These are phyloP conservation scores for Syngnathus acus DNA, from an alignment of 2,797 vertebrate genomes.

Conservation along the genomic window DNA sequence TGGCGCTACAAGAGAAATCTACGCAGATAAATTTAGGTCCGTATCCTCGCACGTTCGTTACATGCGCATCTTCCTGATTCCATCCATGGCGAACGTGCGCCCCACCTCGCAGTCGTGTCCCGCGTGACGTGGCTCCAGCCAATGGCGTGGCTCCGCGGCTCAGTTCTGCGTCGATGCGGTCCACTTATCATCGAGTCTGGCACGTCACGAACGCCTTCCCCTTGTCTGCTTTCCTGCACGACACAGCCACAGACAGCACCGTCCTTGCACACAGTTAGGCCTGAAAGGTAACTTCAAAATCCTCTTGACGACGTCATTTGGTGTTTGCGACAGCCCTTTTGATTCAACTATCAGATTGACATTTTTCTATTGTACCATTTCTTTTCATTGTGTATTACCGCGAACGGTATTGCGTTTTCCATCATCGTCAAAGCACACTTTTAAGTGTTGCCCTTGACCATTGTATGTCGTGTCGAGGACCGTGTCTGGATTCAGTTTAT, in stretches of 20 bases:
- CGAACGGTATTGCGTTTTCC: not conserved
- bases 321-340: not conserved
- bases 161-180: conserved; percentile 45
- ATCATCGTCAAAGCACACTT: not conserved
- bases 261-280: conserved; percentile 62
- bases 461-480: not conserved
- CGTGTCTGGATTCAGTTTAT: not conserved
- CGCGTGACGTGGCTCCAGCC: conserved; percentile 49
- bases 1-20: not conserved
- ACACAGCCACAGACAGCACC: conserved; percentile 38
- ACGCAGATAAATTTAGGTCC: not conserved
- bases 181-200: conserved; percentile 42
- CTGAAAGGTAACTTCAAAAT: conserved; percentile 52
- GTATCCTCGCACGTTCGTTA: not conserved
- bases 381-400: not conserved
- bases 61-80: conserved; percentile 8
- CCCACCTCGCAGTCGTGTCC: conserved; percentile 28
- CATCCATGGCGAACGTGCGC: conserved; percentile 50
- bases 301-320: not conserved
- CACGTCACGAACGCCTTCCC: conserved; percentile 53
- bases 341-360: not conserved
- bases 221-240: conserved; percentile 54
- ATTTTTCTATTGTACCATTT: not conserved
- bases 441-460: conserved; percentile 17
- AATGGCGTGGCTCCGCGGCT: conserved; percentile 39